phyloP scores from a whole-genome alignment of 2,113 vertebrate genomes.

The Oreotrochilus melanogaster region DNA sequence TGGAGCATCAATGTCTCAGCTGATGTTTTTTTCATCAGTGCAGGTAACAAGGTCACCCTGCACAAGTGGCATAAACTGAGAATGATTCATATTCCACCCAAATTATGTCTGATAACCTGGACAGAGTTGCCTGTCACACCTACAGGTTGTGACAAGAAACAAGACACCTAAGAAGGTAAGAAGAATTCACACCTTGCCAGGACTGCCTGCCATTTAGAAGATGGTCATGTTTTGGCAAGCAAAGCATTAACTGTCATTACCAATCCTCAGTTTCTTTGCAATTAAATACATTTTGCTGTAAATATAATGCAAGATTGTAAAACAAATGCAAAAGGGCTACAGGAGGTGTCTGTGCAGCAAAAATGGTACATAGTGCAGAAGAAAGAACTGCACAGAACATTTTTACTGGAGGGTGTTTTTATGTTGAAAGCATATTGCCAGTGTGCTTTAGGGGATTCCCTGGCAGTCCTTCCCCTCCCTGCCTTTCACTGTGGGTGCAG shows the following conservation, averaged over 20 bases:
- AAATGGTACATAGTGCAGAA: not conserved
- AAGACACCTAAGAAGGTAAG: not conserved
- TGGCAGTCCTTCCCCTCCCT: not conserved
- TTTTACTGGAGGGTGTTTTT: not conserved
- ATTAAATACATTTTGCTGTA: not conserved
- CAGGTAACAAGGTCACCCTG: not conserved
- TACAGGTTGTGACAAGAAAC: not conserved
- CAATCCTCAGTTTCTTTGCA: not conserved
- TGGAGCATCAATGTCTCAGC: not conserved
- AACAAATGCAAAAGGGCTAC: not conserved
- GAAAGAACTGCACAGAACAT: not conserved
- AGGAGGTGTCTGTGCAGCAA: not conserved
- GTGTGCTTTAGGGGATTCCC: not conserved
- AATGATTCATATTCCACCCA: not conserved
- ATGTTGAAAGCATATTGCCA: not conserved
- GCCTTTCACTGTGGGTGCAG: not conserved
- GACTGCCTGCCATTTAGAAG: not conserved
- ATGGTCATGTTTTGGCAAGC: not conserved
- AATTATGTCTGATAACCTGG: not conserved
- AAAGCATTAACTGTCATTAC: not conserved
- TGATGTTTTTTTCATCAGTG: not conserved
- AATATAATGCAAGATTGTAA: not conserved
- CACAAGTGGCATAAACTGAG: not conserved
- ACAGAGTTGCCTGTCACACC: not conserved
- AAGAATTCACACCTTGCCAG: not conserved